Evolutionary conservation across 2,888 invertebrate genomes (phyloP), one percentile per base, ranked within the genome.

Genomic region (Caenorhabditis japonica): DNA sequence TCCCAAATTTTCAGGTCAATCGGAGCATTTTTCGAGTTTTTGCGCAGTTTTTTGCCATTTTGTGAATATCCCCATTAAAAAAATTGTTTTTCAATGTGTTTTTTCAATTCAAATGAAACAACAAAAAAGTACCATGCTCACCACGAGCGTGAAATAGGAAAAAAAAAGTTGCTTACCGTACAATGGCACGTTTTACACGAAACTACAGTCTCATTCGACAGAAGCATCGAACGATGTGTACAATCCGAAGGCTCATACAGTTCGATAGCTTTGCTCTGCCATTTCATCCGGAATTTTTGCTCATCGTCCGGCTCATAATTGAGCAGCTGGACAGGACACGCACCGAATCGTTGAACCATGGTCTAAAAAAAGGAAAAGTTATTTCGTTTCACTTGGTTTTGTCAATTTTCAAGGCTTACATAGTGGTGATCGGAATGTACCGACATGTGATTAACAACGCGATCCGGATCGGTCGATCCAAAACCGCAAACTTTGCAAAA

Each of bases 401-500:
- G 30, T 23, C 23, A n/a, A 7, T 4, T 7, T 15, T 21, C 10
- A 41, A 41, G 4, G 2, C 43, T 4, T 23, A 43, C 43, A 13
- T 5, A 41, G 4, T 41, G 15, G 3, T 4, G 7, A 2, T 23
- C 12, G 4, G 13, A 4, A 23, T 43, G 43, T 21, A 8, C 43
- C 8, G n/a, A 4, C 17, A 30, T 13, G 13, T 73, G 73, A 15
- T 25, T 2, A n/a, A 36, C 49, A 5, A 66, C 59, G 8, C 0
- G 10, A 27, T 68, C 46, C 25, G 36, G 21, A 39, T 56, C 44
- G n/a, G 61, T 39, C 13, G 38, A 17, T 36, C 73, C 73, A 17
- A 41, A 51, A 1, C 41, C 60, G 49, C 70, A 66, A 12, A 61
- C 39, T 41, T 78, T 78, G 49, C 78, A 78, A 36, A 78, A 78